Conservation (phyloP, 2,888 invertebrate genomes). For the Cephus spinipes region DNA sequence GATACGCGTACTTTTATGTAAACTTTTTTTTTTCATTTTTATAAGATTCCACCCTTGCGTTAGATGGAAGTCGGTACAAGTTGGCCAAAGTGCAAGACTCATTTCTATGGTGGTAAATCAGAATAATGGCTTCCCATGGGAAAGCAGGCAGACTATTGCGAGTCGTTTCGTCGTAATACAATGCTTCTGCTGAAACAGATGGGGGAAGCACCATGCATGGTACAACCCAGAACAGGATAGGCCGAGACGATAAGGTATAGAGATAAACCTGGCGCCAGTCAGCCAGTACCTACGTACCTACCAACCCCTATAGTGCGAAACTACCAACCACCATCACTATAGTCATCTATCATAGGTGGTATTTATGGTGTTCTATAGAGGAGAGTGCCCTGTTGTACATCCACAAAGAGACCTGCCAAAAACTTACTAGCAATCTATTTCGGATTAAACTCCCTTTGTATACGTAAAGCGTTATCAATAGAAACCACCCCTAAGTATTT, state of each 20-base stretch:
- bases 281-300: constrained; percentile 16
- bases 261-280: constrained; percentile 56
- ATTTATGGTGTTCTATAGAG: too few relatives aligned
- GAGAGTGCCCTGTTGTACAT: background rate
- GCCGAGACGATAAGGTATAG: constrained; percentile 47
- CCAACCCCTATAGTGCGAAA: constrained; percentile 28
- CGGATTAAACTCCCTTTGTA: constrained; percentile 31
- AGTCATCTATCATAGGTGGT: background rate
- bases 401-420: background rate
- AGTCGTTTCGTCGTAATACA: constrained; percentile 44
- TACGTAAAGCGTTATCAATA: too few relatives aligned
- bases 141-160: constrained; percentile 42
- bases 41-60: too few relatives aligned
- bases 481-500: too few relatives aligned
- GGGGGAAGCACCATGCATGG: background rate
- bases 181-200: constrained; percentile 25
- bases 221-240: constrained; percentile 40
- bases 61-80: too few relatives aligned
- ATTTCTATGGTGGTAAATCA: constrained; percentile 49
- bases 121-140: constrained; percentile 60
- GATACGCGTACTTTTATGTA: too few relatives aligned
- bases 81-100: too few relatives aligned
- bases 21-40: too few relatives aligned
- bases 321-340: background rate
- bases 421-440: constrained; percentile 38